A percentile compares a stretch with the other conserved stretches of the same genome.
Conservation (phyloP, 1,140 invertebrate species). For the Eciton burchellii region DNA sequence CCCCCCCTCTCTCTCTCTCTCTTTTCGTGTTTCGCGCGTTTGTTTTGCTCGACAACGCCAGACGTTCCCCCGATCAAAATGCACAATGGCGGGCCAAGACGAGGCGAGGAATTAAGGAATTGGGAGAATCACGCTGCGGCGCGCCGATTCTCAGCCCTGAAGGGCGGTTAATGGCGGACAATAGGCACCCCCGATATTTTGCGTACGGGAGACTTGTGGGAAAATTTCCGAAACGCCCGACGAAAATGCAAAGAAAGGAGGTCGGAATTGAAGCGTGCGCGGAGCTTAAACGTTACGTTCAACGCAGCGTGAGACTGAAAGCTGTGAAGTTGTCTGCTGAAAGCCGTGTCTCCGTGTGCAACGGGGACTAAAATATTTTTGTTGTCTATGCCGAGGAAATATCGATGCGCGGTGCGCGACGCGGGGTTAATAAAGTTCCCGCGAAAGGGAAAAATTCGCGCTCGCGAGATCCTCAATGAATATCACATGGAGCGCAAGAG, state of each 20-base stretch:
- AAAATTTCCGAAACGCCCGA: not conserved
- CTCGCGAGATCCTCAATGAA: conserved; percentile 36
- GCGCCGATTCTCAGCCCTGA: not conserved
- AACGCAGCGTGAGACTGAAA: not conserved
- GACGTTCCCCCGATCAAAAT: conserved; percentile 6
- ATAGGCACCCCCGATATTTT: not conserved
- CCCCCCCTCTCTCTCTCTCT: not conserved
- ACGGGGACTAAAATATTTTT: conserved; percentile 8
- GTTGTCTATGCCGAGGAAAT: not conserved
- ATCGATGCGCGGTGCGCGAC: not conserved
- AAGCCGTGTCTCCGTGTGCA: not conserved
- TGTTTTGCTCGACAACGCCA: not conserved
- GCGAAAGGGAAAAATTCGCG: conserved; percentile 42
- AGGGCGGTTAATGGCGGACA: not conserved
- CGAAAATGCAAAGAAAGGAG: not conserved
- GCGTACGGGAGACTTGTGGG: too few species aligned
- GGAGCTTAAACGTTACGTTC: not conserved
- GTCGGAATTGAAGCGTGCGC: not conserved
- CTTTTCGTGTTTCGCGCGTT: conserved; percentile 5
- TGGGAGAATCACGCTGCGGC: not conserved
- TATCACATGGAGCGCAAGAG: conserved; percentile 30
- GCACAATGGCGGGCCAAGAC: conserved; percentile 12
- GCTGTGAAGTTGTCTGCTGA: too few species aligned
- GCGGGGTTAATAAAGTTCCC: conserved; percentile 47
- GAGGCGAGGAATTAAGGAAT: not conserved